These are phyloP conservation scores for Pseudanteris insignis DNA, from an alignment of 2,888 invertebrate species.

Conservation along the genomic window DNA sequence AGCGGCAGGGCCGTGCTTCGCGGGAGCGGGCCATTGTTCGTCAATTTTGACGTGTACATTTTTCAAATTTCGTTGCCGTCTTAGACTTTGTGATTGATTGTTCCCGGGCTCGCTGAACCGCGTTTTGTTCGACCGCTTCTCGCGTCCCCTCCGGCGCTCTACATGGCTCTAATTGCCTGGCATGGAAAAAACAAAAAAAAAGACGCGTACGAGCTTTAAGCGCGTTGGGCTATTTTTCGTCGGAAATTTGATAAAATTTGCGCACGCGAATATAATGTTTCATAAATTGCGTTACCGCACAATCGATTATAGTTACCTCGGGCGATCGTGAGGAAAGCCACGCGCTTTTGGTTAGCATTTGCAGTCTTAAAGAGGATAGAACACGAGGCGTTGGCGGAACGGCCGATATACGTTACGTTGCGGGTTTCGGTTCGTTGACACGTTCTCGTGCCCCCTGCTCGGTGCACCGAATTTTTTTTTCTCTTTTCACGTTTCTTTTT, in stretches of 20 bases:
- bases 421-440: slow-evolving; percentile 34
- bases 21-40: slow-evolving; percentile 19
- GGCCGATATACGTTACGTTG: slow-evolving; percentile 16
- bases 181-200: too few species aligned
- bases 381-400: slow-evolving; percentile 16
- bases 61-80: slow-evolving; percentile 10
- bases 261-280: background rate
- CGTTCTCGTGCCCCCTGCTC: slow-evolving; percentile 13
- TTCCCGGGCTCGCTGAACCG: too few species aligned
- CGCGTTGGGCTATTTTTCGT: too few species aligned
- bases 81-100: too few species aligned
- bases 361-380: slow-evolving; percentile 37
- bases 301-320: slow-evolving; percentile 24
- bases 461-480: background rate
- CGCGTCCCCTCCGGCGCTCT: too few species aligned
- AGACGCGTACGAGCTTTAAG: too few species aligned
- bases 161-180: too few species aligned
- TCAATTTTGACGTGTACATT: slow-evolving; percentile 18
- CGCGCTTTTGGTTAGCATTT: slow-evolving; percentile 37
- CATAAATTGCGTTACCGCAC: too few species aligned
- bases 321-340: slow-evolving; percentile 24
- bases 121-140: too few species aligned
- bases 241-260: background rate
- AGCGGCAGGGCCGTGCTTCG: slow-evolving; percentile 54
- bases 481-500: background rate